Evolutionary conservation across 2,888 invertebrate genomes (phyloP), one percentile per base, ranked within the genome.

Genomic region (Cheilosia scutellata): DNA sequence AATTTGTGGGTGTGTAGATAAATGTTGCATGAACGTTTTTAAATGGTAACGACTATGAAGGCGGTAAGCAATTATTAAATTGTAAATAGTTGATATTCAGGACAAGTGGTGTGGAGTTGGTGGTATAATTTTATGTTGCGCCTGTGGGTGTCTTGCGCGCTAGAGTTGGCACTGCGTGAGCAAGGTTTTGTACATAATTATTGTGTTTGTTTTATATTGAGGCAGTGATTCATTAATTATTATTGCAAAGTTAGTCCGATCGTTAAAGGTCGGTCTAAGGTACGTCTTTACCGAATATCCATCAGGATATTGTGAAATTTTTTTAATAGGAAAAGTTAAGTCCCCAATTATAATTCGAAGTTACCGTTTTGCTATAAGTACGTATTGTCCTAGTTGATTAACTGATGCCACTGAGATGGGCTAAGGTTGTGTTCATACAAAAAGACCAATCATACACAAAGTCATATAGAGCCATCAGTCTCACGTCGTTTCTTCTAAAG

Each of bases 31-130:
- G 47, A 51, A 65, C 58, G 40, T 66, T 53, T 25, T 53, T 25
- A 47, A 33, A 44, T 57, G 20, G 11, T 44, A 55, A 49, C 42
- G 40, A 65, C 40, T 44, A 31, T 11, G 58, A 49, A n/a, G 63
- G 49, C 44, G 42, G 44, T 16, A 11, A 57, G 13, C 11, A 65
- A 63, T 65, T 65, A 65, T 60, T 74, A 65, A 72, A 79, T 72
- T 63, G 27, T n/a, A 62, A n/a, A n/a, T 20, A 20, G 62, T 55
- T 55, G 27, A 27, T 68, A 51, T 58, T 33, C 1, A 47, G 47
- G 9, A 37, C 11, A 37, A 37, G 37, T 37, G 20, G 16, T 57
- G 33, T 33, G 49, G 20, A 37, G 20, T 31, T 16, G 47, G 16
- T 44, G 9, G 20, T 57, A n/a, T n/a, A 27, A 37, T 7, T 58